Evolutionary conservation across 2,113 vertebrate species (phyloP).

Genomic region (Dolichallabes microphthalmus): DNA sequence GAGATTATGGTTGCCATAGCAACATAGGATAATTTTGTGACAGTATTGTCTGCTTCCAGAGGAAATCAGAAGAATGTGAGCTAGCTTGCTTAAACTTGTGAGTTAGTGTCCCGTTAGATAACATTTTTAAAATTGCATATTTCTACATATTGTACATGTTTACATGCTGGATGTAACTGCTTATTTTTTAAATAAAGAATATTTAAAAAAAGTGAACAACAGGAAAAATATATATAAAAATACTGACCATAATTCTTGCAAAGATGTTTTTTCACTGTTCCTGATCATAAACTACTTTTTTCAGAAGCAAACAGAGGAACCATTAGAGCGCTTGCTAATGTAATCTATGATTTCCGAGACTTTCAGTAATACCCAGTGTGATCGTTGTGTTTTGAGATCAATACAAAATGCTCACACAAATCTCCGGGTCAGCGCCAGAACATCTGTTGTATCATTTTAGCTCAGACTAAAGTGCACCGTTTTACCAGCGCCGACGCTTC

Average conservation of each 20-base stretch:
- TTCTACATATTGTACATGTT: neutral
- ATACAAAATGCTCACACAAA: constrained; percentile 8
- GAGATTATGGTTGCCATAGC: neutral
- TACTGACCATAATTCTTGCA: neutral
- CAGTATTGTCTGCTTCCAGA: neutral
- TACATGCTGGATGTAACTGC: neutral
- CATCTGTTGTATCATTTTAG: constrained; percentile 9
- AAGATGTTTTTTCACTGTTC: neutral
- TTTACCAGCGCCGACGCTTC: neutral
- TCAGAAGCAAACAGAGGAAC: neutral
- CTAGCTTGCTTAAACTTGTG: too few relatives aligned
- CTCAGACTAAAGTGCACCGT: neutral
- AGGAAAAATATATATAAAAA: neutral
- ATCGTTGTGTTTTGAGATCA: constrained; percentile 4
- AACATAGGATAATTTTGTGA: neutral
- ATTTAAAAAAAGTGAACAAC: neutral
- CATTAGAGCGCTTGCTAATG: neutral
- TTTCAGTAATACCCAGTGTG: neutral
- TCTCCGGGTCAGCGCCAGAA: neutral
- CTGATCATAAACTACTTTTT: neutral
- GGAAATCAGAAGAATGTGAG: neutral
- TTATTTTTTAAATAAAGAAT: neutral
- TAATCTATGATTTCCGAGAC: constrained; percentile 9
- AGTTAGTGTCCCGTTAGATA: neutral
- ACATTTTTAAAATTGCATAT: neutral